Evolutionary conservation across 2,888 invertebrate species (phyloP).

Genomic region (Escarpia spicata): DNA sequence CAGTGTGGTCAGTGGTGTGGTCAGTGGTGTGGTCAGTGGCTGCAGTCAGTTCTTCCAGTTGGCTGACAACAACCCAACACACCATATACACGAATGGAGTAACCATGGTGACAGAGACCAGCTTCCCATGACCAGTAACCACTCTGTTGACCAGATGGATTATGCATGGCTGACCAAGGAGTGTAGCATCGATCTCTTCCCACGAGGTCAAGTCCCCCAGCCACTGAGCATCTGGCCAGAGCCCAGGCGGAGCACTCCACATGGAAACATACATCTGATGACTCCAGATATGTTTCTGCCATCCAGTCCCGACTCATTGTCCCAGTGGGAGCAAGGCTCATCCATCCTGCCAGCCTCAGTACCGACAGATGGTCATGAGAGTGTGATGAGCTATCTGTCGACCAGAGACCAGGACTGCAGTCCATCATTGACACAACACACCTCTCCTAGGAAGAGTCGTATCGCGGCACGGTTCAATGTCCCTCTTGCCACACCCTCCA

Average conservation of each 20-base stretch:
- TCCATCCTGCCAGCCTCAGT: background rate
- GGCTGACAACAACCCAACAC: background rate
- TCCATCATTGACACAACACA: background rate
- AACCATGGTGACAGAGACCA: background rate
- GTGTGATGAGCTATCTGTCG: background rate
- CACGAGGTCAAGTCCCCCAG: background rate
- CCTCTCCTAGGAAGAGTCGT: background rate
- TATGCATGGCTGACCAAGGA: background rate
- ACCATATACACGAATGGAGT: background rate
- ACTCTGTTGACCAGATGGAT: background rate
- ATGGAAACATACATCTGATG: background rate
- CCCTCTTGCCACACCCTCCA: background rate
- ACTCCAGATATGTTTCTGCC: background rate
- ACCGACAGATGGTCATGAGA: background rate
- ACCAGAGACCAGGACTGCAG: background rate
- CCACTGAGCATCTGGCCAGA: background rate
- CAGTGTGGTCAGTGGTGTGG: background rate
- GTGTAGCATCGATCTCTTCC: background rate
- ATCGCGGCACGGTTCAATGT: background rate
- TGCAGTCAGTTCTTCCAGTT: background rate
- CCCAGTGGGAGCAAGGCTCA: slow-evolving; percentile 7
- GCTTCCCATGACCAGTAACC: too few relatives aligned
- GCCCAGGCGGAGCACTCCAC: background rate
- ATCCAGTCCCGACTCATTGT: background rate
- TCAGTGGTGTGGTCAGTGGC: background rate